These are phyloP conservation scores for Drosophila parabipectinata DNA, from an alignment of 1,140 invertebrate species.

Conservation along the genomic window DNA sequence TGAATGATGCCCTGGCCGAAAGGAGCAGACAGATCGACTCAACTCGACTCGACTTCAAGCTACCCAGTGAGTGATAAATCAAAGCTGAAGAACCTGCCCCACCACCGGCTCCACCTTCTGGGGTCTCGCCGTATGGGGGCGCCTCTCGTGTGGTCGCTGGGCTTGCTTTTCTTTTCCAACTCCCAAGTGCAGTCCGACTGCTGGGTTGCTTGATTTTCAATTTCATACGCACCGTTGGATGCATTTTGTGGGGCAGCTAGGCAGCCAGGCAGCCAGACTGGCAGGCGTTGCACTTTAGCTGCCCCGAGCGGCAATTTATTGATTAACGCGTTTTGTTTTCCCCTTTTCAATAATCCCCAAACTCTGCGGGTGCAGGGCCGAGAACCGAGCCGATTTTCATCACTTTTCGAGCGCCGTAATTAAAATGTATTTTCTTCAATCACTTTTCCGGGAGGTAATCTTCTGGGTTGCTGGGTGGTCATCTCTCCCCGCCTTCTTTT, in stretches of 20 bases:
- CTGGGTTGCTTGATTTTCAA: conserved; percentile 64
- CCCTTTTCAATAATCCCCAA: conserved; percentile 1
- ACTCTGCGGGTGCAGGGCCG: conserved; percentile 23
- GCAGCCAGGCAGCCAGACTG: neutral
- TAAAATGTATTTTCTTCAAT: conserved; percentile 76
- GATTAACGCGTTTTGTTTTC: conserved; percentile 66
- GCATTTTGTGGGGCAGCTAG: conserved; percentile 28
- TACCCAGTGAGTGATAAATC: conserved; percentile 55
- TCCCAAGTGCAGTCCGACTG: conserved; percentile 34
- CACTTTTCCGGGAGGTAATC: conserved; percentile 36
- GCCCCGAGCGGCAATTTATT: conserved; percentile 61
- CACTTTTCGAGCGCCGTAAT: conserved; percentile 62
- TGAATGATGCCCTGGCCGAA: conserved; percentile 34
- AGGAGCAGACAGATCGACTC: conserved; percentile 42
- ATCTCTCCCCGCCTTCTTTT: neutral
- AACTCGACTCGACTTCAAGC: conserved; percentile 18
- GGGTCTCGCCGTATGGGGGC: conserved; percentile 12
- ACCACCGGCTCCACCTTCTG: conserved; percentile 41
- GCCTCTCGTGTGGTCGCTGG: conserved; percentile 41
- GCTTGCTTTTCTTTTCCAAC: neutral
- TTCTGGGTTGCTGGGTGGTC: conserved; percentile 56
- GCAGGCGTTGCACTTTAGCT: conserved; percentile 9
- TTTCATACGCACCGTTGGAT: conserved; percentile 80
- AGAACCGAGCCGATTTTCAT: conserved; percentile 56
- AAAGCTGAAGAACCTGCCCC: conserved; percentile 51